Percentiles rank a stretch among this genome's conserved stretches.
These are phyloP conservation scores for Philotrypesis tridentata DNA, from an alignment of 1,140 invertebrate species.

Conservation along the genomic window DNA sequence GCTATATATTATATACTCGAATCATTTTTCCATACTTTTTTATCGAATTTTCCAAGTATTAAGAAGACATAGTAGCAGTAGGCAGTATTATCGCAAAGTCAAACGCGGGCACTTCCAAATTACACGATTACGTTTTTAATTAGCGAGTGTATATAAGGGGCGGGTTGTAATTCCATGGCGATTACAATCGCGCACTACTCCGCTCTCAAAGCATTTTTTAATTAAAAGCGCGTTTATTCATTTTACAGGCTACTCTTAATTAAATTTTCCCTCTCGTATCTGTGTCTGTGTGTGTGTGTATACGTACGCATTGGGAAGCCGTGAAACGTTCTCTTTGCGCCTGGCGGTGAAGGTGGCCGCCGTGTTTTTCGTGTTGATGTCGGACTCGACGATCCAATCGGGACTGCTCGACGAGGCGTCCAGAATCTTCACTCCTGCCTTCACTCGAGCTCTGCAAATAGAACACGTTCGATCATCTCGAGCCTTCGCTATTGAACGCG, in stretches of 20 bases:
- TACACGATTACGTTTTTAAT: background rate
- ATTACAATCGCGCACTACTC: background rate
- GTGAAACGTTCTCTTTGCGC: slow-evolving; percentile 75
- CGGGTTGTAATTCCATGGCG: too few species aligned
- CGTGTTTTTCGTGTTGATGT: slow-evolving; percentile 88
- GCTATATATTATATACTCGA: too few species aligned
- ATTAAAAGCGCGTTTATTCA: background rate
- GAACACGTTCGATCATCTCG: slow-evolving; percentile 16
- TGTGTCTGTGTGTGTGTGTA: background rate
- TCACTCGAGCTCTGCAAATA: slow-evolving; percentile 85
- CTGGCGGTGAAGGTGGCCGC: slow-evolving; percentile 89
- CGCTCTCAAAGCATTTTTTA: background rate
- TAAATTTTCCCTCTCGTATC: too few species aligned
- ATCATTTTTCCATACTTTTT: too few species aligned
- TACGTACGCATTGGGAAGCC: slow-evolving; percentile 64
- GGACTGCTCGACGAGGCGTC: slow-evolving; percentile 84
- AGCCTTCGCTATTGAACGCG: too few species aligned
- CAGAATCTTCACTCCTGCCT: slow-evolving; percentile 87
- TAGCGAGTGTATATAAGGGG: background rate
- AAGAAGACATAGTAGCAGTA: too few species aligned
- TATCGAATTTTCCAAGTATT: too few species aligned
- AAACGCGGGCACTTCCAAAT: background rate
- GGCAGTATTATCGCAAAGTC: too few species aligned
- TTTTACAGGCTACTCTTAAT: background rate
- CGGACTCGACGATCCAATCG: slow-evolving; percentile 89